Evolutionary conservation across 1,140 invertebrate species (phyloP).

Genomic region (Archivesica marissinica): DNA sequence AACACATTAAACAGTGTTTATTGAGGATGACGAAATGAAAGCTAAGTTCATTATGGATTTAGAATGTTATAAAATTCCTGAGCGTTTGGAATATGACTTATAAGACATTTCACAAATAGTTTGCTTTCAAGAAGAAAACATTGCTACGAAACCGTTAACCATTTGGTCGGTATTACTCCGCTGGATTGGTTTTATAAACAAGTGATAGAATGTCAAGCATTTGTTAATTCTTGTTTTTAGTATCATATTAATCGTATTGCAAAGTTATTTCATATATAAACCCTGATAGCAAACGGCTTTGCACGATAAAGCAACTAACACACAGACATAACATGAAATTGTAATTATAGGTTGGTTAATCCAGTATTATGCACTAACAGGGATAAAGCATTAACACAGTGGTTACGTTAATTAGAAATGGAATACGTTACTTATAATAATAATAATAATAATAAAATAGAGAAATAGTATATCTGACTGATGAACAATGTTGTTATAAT

Average conservation of each 20-base stretch:
- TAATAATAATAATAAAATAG: too few relatives aligned
- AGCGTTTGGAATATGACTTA: constrained; percentile 31
- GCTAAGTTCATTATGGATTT: constrained; percentile 43
- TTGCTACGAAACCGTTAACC: constrained; percentile 30
- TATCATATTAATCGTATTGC: constrained; percentile 11
- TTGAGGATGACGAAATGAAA: constrained; percentile 26
- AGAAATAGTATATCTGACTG: too few relatives aligned
- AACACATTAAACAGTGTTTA: constrained; percentile 17
- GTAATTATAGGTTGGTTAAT: constrained; percentile 23
- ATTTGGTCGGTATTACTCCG: constrained; percentile 39
- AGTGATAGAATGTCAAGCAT: constrained; percentile 36
- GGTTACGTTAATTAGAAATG: too few relatives aligned
- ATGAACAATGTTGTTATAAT: too few relatives aligned
- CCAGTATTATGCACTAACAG: constrained; percentile 12
- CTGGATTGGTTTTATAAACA: constrained; percentile 27
- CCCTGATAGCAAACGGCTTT: constrained; percentile 20
- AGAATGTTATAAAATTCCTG: constrained; percentile 47
- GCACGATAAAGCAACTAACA: not conserved
- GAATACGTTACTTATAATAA: too few relatives aligned
- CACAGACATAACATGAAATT: not conserved
- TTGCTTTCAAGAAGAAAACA: constrained; percentile 23
- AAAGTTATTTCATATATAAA: constrained; percentile 10
- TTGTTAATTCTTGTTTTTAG: constrained; percentile 34
- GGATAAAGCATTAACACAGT: too few relatives aligned
- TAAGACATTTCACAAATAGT: constrained; percentile 33